Base-by-base conservation (phyloP, 35 echinoderm and acorn worm genomes). In the Apostichopus parvimensis region DNA sequence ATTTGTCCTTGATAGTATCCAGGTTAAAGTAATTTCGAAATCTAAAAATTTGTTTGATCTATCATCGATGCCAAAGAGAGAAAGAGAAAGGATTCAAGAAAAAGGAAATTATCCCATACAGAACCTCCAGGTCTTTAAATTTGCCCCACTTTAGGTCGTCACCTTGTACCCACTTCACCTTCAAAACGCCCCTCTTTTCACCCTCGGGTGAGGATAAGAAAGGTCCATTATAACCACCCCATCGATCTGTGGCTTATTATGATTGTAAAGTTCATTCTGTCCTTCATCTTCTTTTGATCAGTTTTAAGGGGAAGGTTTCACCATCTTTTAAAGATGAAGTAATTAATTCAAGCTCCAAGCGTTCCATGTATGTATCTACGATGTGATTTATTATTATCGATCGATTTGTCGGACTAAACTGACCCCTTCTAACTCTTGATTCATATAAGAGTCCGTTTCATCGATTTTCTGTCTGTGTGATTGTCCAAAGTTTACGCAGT, bases 341-440 rank as follows among this genome's bases (percentile, higher is more conserved):
- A 11, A 18, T 68, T 68, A 68, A 68, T 18, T 11, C 18, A 68
- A 68, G 18, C 64, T 68, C 9, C 18, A 9, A 68, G 64, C 64
- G 34, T 45, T 45, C 34, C 8, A 68, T 10, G 64, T 18, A 68
- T 10, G 64, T 18, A 14, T 18, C 64, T 11, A 45, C 14, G 79
- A 56, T 82, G 53, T 82, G 79, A 82, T 82, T 82, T 82, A 82
- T 34, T 82, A 53, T 15, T 55, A 82, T 82, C 79, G 79, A 82
- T 82, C 34, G 34, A 45, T 45, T 45, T 45, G 34, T 45, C 34
- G 34, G 34, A 45, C 34, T 4, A 45, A 45, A 45, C 34, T 45
- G 34, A 45, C 34, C 34, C 34, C 34, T 28, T 28, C 26, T 28
- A 28, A 28, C 26, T 28, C 26, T 45, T 66, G 62, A 12, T 66